These are phyloP conservation scores for Egretta garzetta DNA, from an alignment of 2,113 vertebrate genomes.

Conservation along the genomic window DNA sequence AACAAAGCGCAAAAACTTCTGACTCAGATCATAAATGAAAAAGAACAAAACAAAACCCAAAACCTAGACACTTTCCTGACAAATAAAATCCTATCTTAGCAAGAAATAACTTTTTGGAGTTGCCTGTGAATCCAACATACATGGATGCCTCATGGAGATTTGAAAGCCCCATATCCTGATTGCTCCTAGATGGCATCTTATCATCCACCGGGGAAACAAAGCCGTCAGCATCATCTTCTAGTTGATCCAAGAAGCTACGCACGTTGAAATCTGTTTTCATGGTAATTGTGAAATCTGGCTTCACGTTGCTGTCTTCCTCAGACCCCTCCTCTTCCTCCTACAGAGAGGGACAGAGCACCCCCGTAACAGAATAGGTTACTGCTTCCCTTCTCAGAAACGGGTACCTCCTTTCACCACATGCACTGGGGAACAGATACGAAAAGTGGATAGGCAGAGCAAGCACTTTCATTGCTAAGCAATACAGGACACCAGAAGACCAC, in stretches of 20 bases:
- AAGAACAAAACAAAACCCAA: neutral
- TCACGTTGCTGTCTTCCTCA: constrained; percentile 84
- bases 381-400: neutral
- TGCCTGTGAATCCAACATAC: constrained; percentile 76
- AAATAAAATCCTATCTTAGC: neutral
- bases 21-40: neutral
- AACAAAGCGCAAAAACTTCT: neutral
- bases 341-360: constrained; percentile 14
- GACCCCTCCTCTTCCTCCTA: constrained; percentile 95
- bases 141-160: constrained; percentile 93
- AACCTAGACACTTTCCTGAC: neutral
- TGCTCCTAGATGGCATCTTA: constrained; percentile 81
- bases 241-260: constrained; percentile 86
- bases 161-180: constrained; percentile 88
- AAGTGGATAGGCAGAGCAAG: constrained; percentile 14
- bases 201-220: constrained; percentile 95
- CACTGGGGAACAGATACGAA: neutral
- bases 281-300: constrained; percentile 78
- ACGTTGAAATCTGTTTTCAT: constrained; percentile 81
- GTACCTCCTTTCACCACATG: neutral
- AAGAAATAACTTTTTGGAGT: neutral
- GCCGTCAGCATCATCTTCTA: constrained; percentile 89
- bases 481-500: constrained; percentile 6
- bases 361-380: neutral
- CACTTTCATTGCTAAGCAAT: neutral